Percentiles rank a stretch among this genome's conserved stretches.
Evolutionary conservation across 2,888 invertebrate genomes (phyloP).

Genomic region (Elgonia sp.): DNA sequence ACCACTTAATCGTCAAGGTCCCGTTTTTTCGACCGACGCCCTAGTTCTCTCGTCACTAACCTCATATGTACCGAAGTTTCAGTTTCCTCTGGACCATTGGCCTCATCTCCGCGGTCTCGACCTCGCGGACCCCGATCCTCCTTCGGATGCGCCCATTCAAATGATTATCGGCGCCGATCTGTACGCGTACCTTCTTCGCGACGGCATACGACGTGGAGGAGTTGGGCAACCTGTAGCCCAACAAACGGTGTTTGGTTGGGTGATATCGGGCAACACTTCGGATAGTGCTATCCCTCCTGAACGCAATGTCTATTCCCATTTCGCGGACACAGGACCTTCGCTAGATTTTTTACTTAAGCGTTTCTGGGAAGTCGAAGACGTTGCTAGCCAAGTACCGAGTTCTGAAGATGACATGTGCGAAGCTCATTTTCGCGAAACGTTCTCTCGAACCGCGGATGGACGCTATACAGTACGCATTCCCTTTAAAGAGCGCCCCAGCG

Average conservation of each 20-base stretch:
- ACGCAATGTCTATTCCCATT: neutral
- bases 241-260: conserved; percentile 18
- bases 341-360: neutral
- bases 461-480: conserved; percentile 16
- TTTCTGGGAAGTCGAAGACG: conserved; percentile 30
- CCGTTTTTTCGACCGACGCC: conserved; percentile 10
- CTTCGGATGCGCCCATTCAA: neutral
- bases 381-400: neutral
- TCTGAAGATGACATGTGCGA: neutral
- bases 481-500: neutral
- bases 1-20: neutral
- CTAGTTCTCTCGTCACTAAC: neutral
- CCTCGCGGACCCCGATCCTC: neutral
- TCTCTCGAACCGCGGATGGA: neutral
- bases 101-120: neutral
- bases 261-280: neutral
- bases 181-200: neutral
- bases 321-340: neutral
- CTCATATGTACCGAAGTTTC: neutral
- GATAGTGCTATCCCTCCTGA: neutral
- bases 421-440: neutral
- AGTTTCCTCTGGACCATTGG: neutral
- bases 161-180: conserved; percentile 17
- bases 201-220: neutral
- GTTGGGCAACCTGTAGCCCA: conserved; percentile 1